Conservation (phyloP, 2,113 vertebrate species). For the Nerophis lumbriciformis region DNA sequence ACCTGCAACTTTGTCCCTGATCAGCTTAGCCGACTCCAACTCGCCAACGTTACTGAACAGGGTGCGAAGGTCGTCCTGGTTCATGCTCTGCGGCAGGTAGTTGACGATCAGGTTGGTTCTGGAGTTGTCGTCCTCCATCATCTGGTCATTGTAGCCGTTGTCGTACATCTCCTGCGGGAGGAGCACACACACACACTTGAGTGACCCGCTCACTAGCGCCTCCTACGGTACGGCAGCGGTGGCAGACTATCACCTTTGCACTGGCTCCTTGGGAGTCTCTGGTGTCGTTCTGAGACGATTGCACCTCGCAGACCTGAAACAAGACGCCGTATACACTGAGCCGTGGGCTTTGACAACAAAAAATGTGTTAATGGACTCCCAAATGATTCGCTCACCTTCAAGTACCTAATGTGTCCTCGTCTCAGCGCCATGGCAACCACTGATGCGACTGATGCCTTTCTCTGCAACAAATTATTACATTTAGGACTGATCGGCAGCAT, state of each 20-base stretch:
- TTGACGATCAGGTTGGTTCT: conserved; percentile 96
- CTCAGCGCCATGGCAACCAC: conserved; percentile 67
- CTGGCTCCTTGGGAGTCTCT: conserved; percentile 49
- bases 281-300: conserved; percentile 62
- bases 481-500: background rate
- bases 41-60: conserved; percentile 95
- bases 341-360: background rate
- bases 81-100: conserved; percentile 98
- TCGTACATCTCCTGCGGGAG: conserved; percentile 72
- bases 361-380: background rate
- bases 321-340: background rate
- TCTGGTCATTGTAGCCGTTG: conserved; percentile 91
- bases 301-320: conserved; percentile 72
- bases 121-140: conserved; percentile 89
- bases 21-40: conserved; percentile 94
- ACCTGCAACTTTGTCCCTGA: conserved; percentile 98
- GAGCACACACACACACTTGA: background rate
- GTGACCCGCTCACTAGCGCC: too few relatives aligned
- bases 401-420: conserved; percentile 74
- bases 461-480: background rate
- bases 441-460: background rate
- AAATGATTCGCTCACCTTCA: conserved; percentile 62
- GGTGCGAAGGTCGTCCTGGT: conserved; percentile 90
- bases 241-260: conserved; percentile 50
- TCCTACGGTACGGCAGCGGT: background rate